Percentiles rank a stretch among this genome's conserved stretches.
phyloP scores from a whole-genome alignment of 2,113 vertebrate genomes.

The Ceratotherium simum region DNA sequence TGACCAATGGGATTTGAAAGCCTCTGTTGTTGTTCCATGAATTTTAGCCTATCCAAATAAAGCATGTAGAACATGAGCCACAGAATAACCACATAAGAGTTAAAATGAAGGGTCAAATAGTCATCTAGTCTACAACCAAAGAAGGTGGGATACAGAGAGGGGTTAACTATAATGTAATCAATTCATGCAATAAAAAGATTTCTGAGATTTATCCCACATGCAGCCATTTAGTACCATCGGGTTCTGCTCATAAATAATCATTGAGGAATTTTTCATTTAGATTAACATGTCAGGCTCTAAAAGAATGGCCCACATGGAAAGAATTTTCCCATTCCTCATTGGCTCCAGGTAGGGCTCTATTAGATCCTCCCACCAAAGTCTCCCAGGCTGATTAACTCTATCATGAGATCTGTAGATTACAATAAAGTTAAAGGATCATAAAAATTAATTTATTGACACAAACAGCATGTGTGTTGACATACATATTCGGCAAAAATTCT shows the following conservation, averaged over 20 bases:
- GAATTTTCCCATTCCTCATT: constrained; percentile 21
- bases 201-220: not conserved
- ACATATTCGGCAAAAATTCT: not conserved
- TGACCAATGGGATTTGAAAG: not conserved
- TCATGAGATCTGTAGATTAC: not conserved
- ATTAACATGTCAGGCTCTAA: not conserved
- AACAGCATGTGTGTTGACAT: not conserved
- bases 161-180: not conserved
- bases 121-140: not conserved
- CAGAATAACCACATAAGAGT: not conserved
- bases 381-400: not conserved
- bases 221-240: not conserved
- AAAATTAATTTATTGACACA: not conserved
- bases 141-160: not conserved
- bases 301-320: not conserved
- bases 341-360: not conserved
- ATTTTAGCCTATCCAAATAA: not conserved
- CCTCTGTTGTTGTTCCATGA: not conserved
- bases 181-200: constrained; percentile 7
- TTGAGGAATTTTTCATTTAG: constrained; percentile 20
- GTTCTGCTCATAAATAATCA: constrained; percentile 11
- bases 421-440: not conserved
- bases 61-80: not conserved
- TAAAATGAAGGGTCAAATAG: not conserved
- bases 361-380: not conserved